Base-by-base conservation (phyloP, 2,113 vertebrate species). In the Neodontobutis hainanensis region DNA sequence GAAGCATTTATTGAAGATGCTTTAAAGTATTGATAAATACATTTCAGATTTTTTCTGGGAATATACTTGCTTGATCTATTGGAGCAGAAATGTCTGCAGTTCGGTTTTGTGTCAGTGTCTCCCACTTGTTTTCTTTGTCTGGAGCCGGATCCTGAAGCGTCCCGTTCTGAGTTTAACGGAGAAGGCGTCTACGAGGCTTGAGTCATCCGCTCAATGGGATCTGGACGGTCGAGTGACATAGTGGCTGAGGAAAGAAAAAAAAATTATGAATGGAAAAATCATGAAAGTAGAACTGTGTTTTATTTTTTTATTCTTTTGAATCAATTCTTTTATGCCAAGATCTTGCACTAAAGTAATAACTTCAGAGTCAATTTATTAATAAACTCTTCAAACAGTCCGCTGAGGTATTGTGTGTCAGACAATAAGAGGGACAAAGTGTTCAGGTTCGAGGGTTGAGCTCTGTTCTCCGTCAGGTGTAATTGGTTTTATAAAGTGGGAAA, bases 141-240 rank as follows among this genome's bases (percentile, higher is more conserved):
- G 42, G 27, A 70, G 73, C 44, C 14, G 27, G 51, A 50, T 60
- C 38, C 53, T 44, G 5, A 16, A 5, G 4, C 35, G 35, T 27
- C 51, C 38, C 6, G 44, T 3, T 46, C 44, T 5, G 8, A 40
- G 6, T 38, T 64, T 49, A 16, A 67, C 62, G 14, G 64, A 4
- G 45, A 63, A 66, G 42, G 44, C 3, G 11, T 14, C 69, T 55
- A 47, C 36, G 66, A 65, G 11, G 56, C 32, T 72, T 72, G 68
- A 78, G 78, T 81, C 78, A 75, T 66, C 14, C 2, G 32, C 56
- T 46, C 11, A 48, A 77, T 6, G 27, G 7, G 9, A 11, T 11
- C 42, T 14, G 10, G 27, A 10, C 50, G 60, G n/a, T 0, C 8
- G 2, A 10, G 59, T 51, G 53, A 2, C 4, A 58, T 16, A 53